Evolutionary conservation across 2,113 vertebrate species (phyloP).

Genomic region (Nothobranchius kuhntae): DNA sequence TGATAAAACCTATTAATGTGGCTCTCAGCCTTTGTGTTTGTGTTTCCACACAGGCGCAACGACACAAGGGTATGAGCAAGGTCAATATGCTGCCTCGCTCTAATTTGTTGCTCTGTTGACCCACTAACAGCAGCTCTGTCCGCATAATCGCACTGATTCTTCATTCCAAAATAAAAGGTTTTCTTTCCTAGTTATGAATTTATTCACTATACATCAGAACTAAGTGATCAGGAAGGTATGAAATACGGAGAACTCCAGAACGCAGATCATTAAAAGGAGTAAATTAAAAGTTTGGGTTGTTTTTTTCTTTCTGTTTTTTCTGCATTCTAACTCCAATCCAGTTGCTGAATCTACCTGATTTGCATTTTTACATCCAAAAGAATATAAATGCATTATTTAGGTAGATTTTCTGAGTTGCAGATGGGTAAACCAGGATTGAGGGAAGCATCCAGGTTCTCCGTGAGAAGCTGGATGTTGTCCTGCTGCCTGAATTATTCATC

Average conservation of each 20-base stretch:
- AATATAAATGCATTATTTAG: conserved; percentile 55
- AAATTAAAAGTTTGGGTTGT: too few relatives aligned
- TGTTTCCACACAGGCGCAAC: neutral
- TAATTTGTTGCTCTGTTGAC: conserved; percentile 18
- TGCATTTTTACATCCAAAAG: neutral
- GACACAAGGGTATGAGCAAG: neutral
- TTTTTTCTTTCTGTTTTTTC: too few relatives aligned
- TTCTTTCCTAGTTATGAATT: conserved; percentile 29
- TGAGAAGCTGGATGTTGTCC: conserved; percentile 58
- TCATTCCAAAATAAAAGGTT: conserved; percentile 13
- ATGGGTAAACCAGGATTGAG: conserved; percentile 29
- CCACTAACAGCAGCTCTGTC: conserved; percentile 15
- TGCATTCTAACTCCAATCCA: neutral
- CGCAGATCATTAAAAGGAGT: neutral
- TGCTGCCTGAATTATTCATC: conserved; percentile 69
- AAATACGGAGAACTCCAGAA: conserved; percentile 38
- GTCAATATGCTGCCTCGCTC: conserved; percentile 6
- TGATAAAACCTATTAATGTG: too few relatives aligned
- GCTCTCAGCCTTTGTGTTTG: too few relatives aligned
- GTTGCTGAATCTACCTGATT: too few relatives aligned
- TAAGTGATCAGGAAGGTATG: conserved; percentile 6
- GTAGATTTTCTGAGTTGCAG: conserved; percentile 13
- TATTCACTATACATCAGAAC: conserved; percentile 23
- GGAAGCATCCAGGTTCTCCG: conserved; percentile 27
- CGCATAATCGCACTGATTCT: conserved; percentile 3